A percentile compares a stretch with the other conserved stretches of the same genome.
phyloP scores from a whole-genome alignment of 1,140 invertebrate genomes.

The Phthorimaea operculella region DNA sequence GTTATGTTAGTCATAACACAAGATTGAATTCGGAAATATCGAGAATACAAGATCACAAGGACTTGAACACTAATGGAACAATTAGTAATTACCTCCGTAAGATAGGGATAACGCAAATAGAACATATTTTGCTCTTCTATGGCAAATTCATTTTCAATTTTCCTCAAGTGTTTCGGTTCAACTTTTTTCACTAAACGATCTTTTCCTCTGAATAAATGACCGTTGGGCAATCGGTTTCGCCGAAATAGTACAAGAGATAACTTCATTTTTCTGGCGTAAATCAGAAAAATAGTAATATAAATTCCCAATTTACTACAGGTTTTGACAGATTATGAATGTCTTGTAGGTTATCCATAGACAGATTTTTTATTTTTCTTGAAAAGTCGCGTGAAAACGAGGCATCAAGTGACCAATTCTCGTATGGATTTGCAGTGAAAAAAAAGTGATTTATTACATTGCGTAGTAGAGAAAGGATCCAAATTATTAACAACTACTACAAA shows the following conservation, averaged over 20 bases:
- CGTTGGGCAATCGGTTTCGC: constrained; percentile 52
- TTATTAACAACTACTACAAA: no score
- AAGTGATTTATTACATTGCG: no score
- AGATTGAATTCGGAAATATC: no score
- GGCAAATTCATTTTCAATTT: constrained; percentile 33
- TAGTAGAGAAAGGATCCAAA: no score
- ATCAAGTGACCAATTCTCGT: neutral
- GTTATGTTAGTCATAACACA: no score
- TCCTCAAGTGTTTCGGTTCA: constrained; percentile 41
- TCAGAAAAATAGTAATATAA: neutral
- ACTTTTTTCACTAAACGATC: constrained; percentile 50
- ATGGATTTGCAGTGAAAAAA: no score
- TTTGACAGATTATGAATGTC: constrained; percentile 4
- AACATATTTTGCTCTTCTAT: constrained; percentile 61
- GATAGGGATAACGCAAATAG: constrained; percentile 52
- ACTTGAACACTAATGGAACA: no score
- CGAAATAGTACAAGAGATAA: constrained; percentile 42
- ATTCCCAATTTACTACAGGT: neutral
- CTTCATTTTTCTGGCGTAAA: constrained; percentile 32
- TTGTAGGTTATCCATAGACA: constrained; percentile 1
- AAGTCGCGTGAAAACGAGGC: neutral
- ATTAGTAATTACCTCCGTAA: constrained; percentile 46
- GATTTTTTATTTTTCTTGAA: neutral
- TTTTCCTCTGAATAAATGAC: constrained; percentile 56
- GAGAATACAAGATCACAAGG: no score